phyloP scores from a whole-genome alignment of 2,113 vertebrate genomes.

The Boulengerochromis microlepis region DNA sequence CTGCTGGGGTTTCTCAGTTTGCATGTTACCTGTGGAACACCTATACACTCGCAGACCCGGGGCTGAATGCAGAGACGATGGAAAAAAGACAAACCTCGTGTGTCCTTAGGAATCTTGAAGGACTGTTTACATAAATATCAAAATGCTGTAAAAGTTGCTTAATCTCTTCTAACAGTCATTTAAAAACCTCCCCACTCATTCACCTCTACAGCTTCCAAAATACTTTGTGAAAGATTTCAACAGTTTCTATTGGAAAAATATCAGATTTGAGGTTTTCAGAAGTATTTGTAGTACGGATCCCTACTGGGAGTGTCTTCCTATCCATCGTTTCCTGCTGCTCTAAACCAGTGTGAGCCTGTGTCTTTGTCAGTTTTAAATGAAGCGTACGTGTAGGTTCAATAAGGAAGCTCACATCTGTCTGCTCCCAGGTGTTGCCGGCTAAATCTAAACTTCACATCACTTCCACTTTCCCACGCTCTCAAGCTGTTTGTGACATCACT shows the following conservation, averaged over 20 bases:
- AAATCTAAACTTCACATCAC: not conserved
- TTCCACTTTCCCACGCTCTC: not conserved
- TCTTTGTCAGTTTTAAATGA: not conserved
- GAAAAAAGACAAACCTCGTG: not conserved
- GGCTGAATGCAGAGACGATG: rapidly evolving
- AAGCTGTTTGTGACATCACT: not conserved
- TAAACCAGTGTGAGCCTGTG: not conserved
- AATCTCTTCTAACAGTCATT: not conserved
- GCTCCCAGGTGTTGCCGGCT: not conserved
- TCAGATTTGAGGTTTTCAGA: not conserved
- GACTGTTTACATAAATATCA: not conserved
- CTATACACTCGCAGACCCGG: not conserved
- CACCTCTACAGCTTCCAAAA: not conserved
- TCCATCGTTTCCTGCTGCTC: not conserved
- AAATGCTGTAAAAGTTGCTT: not conserved
- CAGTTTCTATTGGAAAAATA: not conserved
- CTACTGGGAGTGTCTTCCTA: not conserved
- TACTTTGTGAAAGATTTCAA: not conserved
- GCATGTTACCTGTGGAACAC: not conserved
- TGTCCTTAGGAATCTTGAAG: not conserved
- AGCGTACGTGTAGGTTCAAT: not conserved
- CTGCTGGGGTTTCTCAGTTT: not conserved
- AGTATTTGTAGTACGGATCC: not conserved
- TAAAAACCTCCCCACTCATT: not conserved
- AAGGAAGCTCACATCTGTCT: not conserved